Base-by-base conservation (phyloP, 1,140 invertebrate genomes). In the Drosophila pachea region DNA sequence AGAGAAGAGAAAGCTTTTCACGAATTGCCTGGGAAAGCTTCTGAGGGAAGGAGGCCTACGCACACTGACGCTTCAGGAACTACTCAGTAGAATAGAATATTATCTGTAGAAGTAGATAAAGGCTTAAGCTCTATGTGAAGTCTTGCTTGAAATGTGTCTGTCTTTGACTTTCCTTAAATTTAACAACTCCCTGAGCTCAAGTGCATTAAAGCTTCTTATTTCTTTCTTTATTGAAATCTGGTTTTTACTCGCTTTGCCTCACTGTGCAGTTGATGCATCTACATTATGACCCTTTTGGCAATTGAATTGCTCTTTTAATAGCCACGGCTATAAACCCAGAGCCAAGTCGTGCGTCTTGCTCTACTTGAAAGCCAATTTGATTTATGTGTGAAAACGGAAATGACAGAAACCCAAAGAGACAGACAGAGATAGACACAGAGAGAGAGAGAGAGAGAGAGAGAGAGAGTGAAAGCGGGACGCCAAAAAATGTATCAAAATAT, bases 361-460 rank as follows among this genome's bases (percentile, higher is more conserved):
- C 16, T 38, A 32, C 33, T 38, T 11, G 5, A 5, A 62, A 73
- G 45, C 52, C 36, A 11, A 40, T 49, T 64, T 77, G 74, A 81
- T 82, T 82, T 81, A 82, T 81, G 78, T 33, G n/a, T 29, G 48
- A 45, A 60, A 43, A 7, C 2, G 29, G 4, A 54, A 16, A 45
- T 49, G 42, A 58, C 33, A 59, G 16, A 54, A 64, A 45, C 58
- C 35, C 53, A 63, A 47, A 55, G 45, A 36, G 54, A 22, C n/a
- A n/a, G n/a, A n/a, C n/a, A n/a, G n/a, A n/a, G n/a, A n/a, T n/a
- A n/a, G n/a, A n/a, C n/a, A n/a, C n/a, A n/a, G n/a, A n/a, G n/a
- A n/a, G n/a, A n/a, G n/a, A n/a, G n/a, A n/a, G n/a, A n/a, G n/a
- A n/a, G n/a, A n/a, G n/a, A n/a, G n/a, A n/a, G n/a, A n/a, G n/a